These are phyloP conservation scores for Chelmon rostratus DNA, from an alignment of 2,797 vertebrate species.

Conservation along the genomic window DNA sequence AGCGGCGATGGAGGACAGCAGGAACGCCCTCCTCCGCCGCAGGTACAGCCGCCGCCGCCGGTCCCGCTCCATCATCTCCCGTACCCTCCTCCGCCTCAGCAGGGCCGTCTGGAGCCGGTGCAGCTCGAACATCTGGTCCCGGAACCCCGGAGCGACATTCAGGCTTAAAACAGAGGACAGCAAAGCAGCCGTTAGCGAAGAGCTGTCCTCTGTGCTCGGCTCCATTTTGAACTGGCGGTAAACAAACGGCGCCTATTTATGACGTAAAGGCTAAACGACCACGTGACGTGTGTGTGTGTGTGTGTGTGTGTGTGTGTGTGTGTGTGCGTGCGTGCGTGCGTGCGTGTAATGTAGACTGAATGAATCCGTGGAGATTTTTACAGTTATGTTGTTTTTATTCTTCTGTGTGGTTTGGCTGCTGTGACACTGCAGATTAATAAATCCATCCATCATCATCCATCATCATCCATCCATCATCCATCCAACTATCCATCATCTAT, in stretches of 20 bases:
- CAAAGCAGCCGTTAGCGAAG: fast-evolving
- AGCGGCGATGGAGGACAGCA: conserved; percentile 58
- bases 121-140: conserved; percentile 13
- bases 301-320: too few relatives aligned
- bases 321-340: too few relatives aligned
- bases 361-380: too few relatives aligned
- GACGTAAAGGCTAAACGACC: not conserved
- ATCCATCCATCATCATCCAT: too few relatives aligned
- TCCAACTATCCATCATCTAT: too few relatives aligned
- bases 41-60: conserved; percentile 55
- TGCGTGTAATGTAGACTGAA: too few relatives aligned
- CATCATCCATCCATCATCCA: too few relatives aligned
- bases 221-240: conserved; percentile 27
- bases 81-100: conserved; percentile 40
- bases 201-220: not conserved
- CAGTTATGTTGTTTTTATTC: too few relatives aligned
- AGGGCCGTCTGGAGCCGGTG: conserved; percentile 30
- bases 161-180: conserved; percentile 18
- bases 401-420: too few relatives aligned
- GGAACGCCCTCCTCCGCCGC: conserved; percentile 55
- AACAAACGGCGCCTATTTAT: not conserved
- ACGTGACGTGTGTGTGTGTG: not conserved
- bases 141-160: not conserved
- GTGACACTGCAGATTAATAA: too few relatives aligned
- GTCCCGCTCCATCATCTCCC: conserved; percentile 47